phyloP scores from a whole-genome alignment of 2,888 invertebrate genomes.

The Bembecia ichneumoniformis region DNA sequence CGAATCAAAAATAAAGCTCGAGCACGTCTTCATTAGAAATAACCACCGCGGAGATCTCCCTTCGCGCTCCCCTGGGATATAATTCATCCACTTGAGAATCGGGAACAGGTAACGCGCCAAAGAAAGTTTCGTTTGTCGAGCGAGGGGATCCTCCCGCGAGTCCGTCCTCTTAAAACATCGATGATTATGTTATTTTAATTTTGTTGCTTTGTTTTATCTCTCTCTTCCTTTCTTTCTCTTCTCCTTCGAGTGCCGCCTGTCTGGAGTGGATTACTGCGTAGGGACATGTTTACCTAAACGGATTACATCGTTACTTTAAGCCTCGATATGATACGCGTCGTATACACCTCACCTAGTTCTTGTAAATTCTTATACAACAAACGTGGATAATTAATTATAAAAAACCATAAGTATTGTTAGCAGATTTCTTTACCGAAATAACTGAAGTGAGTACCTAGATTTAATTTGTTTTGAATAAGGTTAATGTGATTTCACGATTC shows the following conservation, averaged over 20 bases:
- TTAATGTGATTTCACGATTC: no score
- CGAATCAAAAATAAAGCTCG: conserved; percentile 55
- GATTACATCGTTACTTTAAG: no score
- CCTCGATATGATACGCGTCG: no score
- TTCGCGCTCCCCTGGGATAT: conserved; percentile 59
- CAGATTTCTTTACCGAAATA: no score
- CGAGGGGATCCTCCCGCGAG: conserved; percentile 47
- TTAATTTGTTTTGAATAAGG: no score
- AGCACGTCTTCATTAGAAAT: conserved; percentile 62
- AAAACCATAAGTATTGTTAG: no score
- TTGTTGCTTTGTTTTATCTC: conserved; percentile 62
- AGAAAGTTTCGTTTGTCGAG: conserved; percentile 66
- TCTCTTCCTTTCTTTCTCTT: conserved; percentile 56
- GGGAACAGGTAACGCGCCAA: conserved; percentile 65
- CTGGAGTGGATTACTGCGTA: conserved; percentile 51
- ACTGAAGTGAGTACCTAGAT: no score
- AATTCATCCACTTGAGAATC: conserved; percentile 69
- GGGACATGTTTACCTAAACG: conserved; percentile 17
- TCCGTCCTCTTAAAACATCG: conserved; percentile 61
- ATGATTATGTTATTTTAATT: conserved; percentile 71
- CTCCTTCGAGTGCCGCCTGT: conserved; percentile 62
- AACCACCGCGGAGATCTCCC: conserved; percentile 48
- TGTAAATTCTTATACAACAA: no score
- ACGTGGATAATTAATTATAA: no score
- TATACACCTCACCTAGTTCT: no score